Evolutionary conservation across 2,797 vertebrate genomes (phyloP), one percentile per base, ranked within the genome.

Genomic region (Bradypodion pumilum): DNA sequence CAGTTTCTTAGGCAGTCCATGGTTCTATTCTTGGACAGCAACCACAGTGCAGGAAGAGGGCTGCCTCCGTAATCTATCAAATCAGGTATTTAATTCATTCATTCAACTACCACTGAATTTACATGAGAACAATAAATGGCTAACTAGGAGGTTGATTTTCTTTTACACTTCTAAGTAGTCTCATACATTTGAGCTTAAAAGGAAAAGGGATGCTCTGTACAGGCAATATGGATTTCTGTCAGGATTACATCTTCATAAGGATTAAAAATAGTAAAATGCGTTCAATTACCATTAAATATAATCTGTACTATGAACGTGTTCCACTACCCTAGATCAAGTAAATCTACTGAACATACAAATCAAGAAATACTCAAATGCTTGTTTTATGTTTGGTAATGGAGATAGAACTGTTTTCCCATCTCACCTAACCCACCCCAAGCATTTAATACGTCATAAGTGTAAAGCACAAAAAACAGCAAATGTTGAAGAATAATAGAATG

Each of bases 291-390:
- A 49, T 70, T 70, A 62, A 81, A 76, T 81, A 60, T 85, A 60
- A 77, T 77, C n/a, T 81, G 70, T 56, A 81, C 70, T 77, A 77
- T 81, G 74, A 81, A 60, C 65, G 70, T 35, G n/a, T 66, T 74
- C 62, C 42, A 42, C 49, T 29, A 69, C 19, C n/a, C 62, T 85
- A 56, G 7, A 52, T 65, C 74, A 56, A 85, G 59, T 80, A 75
- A 69, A 85, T 42, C 42, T 35, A 80, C 16, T 73, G 25, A 80
- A 82, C 65, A 69, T 32, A 69, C 52, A n/a, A 59, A 29, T 8
- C 44, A 27, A 35, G 63, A 16, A 29, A 86, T 75, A 44, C 82
- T 5, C 62, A 86, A 70, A 81, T 59, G 4, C 5, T 80, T 56
- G 52, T 49, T 72, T 76, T 42, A 62, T 69, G 37, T 69, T 72